A percentile compares a stretch with the other conserved stretches of the same genome.
These are phyloP conservation scores for Pristionchus entomophagus DNA, from an alignment of 2,888 invertebrate genomes.

Conservation along the genomic window DNA sequence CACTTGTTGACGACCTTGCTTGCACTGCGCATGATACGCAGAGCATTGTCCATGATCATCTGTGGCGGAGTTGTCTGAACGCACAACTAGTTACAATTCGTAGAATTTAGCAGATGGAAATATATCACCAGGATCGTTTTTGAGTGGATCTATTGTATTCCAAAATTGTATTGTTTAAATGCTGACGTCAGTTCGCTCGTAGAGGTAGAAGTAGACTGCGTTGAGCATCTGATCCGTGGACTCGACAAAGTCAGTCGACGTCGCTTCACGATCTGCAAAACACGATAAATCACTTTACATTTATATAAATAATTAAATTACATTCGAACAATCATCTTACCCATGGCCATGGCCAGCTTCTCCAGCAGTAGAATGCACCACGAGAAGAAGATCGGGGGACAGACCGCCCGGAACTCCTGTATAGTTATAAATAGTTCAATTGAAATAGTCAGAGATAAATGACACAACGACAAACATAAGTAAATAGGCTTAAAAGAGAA, in stretches of 20 bases:
- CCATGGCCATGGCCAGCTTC: not conserved
- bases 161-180: not conserved
- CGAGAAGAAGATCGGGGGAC: not conserved
- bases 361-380: constrained; percentile 3
- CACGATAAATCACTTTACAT: not conserved
- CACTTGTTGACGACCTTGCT: too few relatives aligned
- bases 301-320: not conserved
- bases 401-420: not conserved
- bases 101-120: too few relatives aligned
- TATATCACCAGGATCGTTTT: too few relatives aligned
- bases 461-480: not conserved
- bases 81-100: too few relatives aligned
- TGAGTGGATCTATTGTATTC: too few relatives aligned
- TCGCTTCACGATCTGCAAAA: not conserved
- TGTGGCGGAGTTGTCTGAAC: not conserved
- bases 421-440: not conserved
- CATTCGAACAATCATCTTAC: not conserved
- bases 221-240: not conserved
- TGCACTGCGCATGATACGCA: not conserved
- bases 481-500: too few relatives aligned
- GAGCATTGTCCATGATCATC: not conserved
- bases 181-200: not conserved
- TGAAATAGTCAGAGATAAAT: not conserved
- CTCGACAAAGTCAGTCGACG: not conserved
- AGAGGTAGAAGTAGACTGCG: constrained; percentile 28